A percentile compares a stretch with the other conserved stretches of the same genome.
Evolutionary conservation across 2,113 vertebrate species (phyloP).

Genomic region (Turdus rufiventris): DNA sequence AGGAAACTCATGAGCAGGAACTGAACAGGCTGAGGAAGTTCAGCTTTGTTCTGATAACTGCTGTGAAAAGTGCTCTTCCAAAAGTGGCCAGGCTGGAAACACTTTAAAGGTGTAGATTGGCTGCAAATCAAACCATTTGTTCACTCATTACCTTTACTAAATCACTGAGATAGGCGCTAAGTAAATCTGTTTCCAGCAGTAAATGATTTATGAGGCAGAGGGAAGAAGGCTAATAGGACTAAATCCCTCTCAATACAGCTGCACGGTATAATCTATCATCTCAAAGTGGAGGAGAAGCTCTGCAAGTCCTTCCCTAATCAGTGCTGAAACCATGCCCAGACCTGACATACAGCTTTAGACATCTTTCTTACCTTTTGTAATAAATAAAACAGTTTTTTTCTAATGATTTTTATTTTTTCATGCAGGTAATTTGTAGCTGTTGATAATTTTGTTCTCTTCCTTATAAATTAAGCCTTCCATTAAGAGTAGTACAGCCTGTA

Average conservation of each 20-base stretch:
- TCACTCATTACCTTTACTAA: neutral
- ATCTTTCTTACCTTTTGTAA: neutral
- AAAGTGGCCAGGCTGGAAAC: neutral
- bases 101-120: neutral
- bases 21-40: neutral
- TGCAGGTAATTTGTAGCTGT: neutral
- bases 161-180: conserved; percentile 1
- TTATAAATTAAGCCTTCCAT: neutral
- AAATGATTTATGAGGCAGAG: neutral
- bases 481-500: neutral
- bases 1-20: neutral
- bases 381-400: neutral
- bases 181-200: conserved; percentile 1
- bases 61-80: neutral
- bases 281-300: neutral
- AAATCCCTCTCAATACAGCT: neutral
- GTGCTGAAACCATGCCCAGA: neutral
- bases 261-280: neutral
- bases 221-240: neutral
- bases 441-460: neutral
- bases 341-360: neutral
- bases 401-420: neutral
- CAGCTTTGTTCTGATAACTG: neutral
- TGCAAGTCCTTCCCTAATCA: neutral
- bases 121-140: conserved; percentile 28